Percentiles rank a stretch among this genome's conserved stretches.
These are phyloP conservation scores for Rotaria sp. DNA, from an alignment of 2,888 invertebrate genomes.

Conservation along the genomic window DNA sequence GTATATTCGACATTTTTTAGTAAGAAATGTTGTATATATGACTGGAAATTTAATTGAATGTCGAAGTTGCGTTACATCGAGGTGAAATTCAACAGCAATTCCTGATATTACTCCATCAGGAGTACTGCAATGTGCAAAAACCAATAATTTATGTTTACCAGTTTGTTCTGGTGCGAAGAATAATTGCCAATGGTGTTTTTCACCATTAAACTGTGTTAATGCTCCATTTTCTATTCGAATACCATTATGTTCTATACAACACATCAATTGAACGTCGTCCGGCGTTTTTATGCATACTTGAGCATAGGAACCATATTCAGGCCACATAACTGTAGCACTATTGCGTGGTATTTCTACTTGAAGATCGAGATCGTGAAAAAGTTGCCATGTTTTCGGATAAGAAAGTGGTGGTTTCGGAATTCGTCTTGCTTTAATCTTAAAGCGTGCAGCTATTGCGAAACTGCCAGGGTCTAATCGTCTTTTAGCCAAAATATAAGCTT, in stretches of 20 bases:
- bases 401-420: not conserved
- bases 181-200: not conserved
- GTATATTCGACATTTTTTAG: not conserved
- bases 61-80: not conserved
- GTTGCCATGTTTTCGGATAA: not conserved
- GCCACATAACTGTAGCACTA: not conserved
- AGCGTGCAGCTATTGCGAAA: not conserved
- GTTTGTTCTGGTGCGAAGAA: not conserved
- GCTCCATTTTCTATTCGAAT: not conserved
- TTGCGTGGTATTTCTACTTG: not conserved
- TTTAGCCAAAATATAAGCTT: not conserved
- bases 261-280: not conserved
- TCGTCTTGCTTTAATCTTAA: not conserved
- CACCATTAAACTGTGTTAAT: not conserved
- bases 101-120: not conserved
- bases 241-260: not conserved
- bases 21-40: not conserved
- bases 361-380: not conserved
- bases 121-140: not conserved
- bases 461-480: not conserved
- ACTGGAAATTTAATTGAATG: conserved; percentile 3
- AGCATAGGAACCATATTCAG: not conserved
- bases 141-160: not conserved
- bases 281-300: not conserved
- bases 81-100: not conserved